These are phyloP conservation scores for Portunus trituberculatus DNA, from an alignment of 1,140 invertebrate genomes.

Conservation along the genomic window DNA sequence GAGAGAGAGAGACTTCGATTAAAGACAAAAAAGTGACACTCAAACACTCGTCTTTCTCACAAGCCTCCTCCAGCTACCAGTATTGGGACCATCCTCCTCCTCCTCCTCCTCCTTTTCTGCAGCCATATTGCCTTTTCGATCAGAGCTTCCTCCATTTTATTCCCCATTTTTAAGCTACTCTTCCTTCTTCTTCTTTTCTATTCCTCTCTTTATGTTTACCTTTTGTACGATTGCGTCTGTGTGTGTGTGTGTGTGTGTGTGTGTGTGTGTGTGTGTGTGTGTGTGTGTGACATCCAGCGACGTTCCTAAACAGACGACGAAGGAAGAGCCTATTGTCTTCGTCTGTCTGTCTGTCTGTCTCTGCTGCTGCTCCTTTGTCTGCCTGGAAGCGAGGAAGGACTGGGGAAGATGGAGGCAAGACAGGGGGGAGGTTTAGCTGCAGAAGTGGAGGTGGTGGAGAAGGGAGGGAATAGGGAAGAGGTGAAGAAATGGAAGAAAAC, in stretches of 20 bases:
- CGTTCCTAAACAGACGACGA: no score
- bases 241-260: neutral
- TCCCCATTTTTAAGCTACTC: neutral
- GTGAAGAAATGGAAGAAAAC: neutral
- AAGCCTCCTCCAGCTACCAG: neutral
- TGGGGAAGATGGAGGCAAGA: neutral
- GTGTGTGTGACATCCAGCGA: neutral
- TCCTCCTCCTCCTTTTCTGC: neutral
- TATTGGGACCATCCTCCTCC: neutral
- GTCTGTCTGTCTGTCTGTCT: neutral
- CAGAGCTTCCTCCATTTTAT: neutral
- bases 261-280: neutral
- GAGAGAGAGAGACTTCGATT: no score
- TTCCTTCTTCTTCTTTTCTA: neutral
- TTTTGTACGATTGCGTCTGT: neutral
- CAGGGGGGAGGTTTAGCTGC: neutral
- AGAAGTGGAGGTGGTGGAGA: no score
- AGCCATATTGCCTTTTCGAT: conserved; percentile 3
- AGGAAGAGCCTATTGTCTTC: no score
- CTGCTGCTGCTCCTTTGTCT: neutral
- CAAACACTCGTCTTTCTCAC: neutral
- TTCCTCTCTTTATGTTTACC: neutral
- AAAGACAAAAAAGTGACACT: neutral
- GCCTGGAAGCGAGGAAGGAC: neutral
- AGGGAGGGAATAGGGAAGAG: neutral